Conservation (phyloP, 2,797 vertebrate species). For the Phrynocephalus forsythii region DNA sequence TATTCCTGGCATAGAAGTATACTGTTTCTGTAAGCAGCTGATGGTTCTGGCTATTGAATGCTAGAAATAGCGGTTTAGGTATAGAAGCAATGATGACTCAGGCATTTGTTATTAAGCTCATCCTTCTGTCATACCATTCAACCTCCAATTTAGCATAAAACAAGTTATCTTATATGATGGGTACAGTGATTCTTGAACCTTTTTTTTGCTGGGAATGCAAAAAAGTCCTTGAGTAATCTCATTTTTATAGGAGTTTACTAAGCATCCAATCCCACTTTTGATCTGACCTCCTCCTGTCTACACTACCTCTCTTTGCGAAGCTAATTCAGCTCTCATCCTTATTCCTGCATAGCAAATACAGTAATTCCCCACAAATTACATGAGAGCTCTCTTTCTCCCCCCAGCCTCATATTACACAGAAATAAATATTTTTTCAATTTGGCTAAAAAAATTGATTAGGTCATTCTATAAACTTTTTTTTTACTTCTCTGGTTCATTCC, state of each 20-base stretch:
- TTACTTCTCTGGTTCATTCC: background rate
- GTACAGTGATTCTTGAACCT: constrained; percentile 17
- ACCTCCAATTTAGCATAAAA: constrained; percentile 43
- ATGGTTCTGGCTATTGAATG: constrained; percentile 28
- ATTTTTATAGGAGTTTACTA: background rate
- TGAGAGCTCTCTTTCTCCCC: too few relatives aligned
- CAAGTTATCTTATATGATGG: constrained; percentile 51
- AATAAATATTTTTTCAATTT: background rate
- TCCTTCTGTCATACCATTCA: constrained; percentile 54
- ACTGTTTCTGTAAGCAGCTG: constrained; percentile 41
- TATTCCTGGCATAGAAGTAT: constrained; percentile 51
- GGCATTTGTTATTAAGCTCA: constrained; percentile 65
- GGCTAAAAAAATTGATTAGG: background rate
- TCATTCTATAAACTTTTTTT: background rate
- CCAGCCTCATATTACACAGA: too few relatives aligned
- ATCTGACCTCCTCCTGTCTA: background rate
- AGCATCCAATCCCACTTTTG: background rate
- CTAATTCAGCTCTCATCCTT: too few relatives aligned
- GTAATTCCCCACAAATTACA: too few relatives aligned
- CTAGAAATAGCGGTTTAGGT: constrained; percentile 51
- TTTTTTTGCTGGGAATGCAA: background rate
- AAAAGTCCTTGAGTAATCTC: background rate
- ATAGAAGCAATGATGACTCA: constrained; percentile 56
- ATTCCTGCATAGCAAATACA: too few relatives aligned
- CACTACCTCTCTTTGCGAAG: background rate